Evolutionary conservation across 2,113 vertebrate species (phyloP).

Genomic region (Thermophis baileyi): DNA sequence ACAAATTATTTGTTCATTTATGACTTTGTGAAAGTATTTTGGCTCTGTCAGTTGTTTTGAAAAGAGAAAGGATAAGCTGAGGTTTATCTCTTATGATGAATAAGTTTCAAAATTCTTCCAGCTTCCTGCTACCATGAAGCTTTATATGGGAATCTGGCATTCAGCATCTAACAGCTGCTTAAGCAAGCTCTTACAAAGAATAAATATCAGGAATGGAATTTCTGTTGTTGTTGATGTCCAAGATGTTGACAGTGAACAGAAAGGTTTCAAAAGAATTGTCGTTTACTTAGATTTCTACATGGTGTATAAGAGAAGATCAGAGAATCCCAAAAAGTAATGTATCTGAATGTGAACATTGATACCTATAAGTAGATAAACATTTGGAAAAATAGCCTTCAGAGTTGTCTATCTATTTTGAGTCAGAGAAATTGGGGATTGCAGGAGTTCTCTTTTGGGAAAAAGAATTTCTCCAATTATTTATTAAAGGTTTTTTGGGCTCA

Average conservation of each 20-base stretch:
- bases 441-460: neutral
- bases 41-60: neutral
- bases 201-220: neutral
- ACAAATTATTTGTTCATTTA: neutral
- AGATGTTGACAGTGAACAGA: constrained; percentile 4
- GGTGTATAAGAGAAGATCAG: constrained; percentile 4
- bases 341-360: neutral
- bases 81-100: neutral
- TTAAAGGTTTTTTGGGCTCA: neutral
- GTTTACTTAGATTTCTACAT: constrained; percentile 23
- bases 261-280: constrained; percentile 19
- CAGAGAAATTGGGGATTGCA: neutral
- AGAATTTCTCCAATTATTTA: neutral
- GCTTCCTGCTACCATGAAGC: constrained; percentile 15
- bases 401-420: neutral
- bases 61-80: neutral
- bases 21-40: neutral
- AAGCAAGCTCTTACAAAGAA: constrained; percentile 27
- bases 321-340: neutral
- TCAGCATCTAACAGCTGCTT: constrained; percentile 29
- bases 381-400: neutral
- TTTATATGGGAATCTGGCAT: constrained; percentile 30
- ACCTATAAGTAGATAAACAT: neutral
- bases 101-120: neutral
- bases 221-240: neutral